These are phyloP conservation scores for Ectobius pallidus DNA, from an alignment of 2,888 invertebrate species.

Conservation along the genomic window DNA sequence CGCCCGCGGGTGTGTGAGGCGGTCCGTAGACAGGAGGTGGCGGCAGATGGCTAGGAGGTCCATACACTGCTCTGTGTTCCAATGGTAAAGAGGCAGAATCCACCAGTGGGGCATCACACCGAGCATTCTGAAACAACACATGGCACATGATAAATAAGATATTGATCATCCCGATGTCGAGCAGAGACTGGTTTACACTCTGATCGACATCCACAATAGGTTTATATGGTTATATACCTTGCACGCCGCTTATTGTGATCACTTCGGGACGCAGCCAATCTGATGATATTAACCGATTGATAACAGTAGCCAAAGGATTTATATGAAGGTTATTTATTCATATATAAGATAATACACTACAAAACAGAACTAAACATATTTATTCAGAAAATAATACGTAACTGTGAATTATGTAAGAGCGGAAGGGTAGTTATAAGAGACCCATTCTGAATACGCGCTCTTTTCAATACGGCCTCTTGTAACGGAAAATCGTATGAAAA, in stretches of 20 bases:
- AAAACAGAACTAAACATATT: no score
- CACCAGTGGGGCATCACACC: constrained; percentile 22
- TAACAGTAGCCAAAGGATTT: no score
- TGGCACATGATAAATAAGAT: background rate
- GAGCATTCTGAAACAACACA: background rate
- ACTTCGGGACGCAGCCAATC: no score
- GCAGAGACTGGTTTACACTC: background rate
- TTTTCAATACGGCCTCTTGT: no score
- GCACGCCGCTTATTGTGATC: background rate
- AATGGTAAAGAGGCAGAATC: constrained; percentile 69
- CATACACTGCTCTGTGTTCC: constrained; percentile 68
- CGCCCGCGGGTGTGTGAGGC: constrained; percentile 52
- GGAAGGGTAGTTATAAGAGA: no score
- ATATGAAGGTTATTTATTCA: no score
- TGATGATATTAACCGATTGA: no score
- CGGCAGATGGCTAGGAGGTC: constrained; percentile 48
- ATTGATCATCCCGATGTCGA: background rate
- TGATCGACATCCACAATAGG: background rate
- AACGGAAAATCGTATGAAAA: no score
- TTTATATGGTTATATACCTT: background rate
- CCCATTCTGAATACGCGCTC: no score
- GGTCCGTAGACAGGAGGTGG: constrained; percentile 48
- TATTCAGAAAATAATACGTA: no score
- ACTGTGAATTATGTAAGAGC: no score
- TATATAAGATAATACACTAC: no score